These are phyloP conservation scores for Drosophila mayaguana DNA, from an alignment of 2,888 invertebrate genomes.

Conservation along the genomic window DNA sequence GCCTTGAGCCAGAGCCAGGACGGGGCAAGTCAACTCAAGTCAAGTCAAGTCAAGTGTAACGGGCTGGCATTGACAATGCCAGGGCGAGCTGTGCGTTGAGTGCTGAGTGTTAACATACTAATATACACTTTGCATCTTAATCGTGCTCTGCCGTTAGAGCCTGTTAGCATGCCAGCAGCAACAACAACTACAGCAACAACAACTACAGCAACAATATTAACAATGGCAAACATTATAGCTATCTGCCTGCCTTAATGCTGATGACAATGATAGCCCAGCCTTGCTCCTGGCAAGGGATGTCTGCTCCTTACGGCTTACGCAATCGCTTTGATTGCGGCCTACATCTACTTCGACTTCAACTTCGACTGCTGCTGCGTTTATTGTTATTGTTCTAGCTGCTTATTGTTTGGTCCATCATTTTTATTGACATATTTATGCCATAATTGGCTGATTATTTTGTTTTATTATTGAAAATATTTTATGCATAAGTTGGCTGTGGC, in stretches of 20 bases:
- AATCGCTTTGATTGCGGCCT: constrained; percentile 53
- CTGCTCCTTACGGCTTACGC: constrained; percentile 20
- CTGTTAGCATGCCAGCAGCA: constrained; percentile 43
- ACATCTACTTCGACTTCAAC: constrained; percentile 16
- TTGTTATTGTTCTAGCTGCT: constrained; percentile 7
- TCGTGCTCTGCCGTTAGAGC: constrained; percentile 60
- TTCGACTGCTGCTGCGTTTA: neutral
- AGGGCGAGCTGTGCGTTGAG: constrained; percentile 15
- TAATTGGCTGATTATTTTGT: constrained; percentile 51
- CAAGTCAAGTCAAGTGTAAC: constrained; percentile 70
- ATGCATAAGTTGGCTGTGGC: constrained; percentile 37
- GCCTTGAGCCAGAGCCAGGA: constrained; percentile 32
- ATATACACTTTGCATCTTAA: constrained; percentile 81
- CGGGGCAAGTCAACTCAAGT: constrained; percentile 11
- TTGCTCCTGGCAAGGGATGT: constrained; percentile 16
- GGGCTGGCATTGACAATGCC: constrained; percentile 43
- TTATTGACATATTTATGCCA: constrained; percentile 61
- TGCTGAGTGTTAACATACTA: constrained; percentile 76
- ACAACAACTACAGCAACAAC: constrained; percentile 14
- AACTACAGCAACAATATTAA: constrained; percentile 26
- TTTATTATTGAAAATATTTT: constrained; percentile 47
- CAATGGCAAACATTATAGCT: constrained; percentile 2
- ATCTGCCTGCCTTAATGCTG: constrained; percentile 25
- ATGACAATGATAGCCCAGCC: constrained; percentile 40
- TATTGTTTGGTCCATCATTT: constrained; percentile 50